phyloP scores from a whole-genome alignment of 2,113 vertebrate species.

The Hydrochoerus hydrochaeris region DNA sequence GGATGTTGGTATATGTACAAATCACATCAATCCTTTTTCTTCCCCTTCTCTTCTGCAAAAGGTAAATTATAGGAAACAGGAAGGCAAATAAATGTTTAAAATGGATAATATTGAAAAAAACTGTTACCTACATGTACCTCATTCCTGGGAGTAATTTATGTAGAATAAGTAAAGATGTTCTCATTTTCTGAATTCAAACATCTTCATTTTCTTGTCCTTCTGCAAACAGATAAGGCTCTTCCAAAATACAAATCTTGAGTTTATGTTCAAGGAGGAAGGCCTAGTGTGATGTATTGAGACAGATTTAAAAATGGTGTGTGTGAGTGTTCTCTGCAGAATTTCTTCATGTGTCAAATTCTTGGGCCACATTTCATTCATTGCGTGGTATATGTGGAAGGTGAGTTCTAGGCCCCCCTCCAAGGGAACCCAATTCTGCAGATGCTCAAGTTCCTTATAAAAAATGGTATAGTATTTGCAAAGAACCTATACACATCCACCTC shows the following conservation, averaged over 20 bases:
- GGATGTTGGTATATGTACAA: neutral
- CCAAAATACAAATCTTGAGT: neutral
- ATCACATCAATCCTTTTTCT: neutral
- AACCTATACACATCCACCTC: neutral
- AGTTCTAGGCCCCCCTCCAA: neutral
- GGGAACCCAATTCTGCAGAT: neutral
- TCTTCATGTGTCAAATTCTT: neutral
- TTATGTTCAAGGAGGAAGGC: neutral
- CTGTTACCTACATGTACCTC: neutral
- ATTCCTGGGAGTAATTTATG: neutral
- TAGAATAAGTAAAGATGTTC: neutral
- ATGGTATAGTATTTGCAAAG: neutral
- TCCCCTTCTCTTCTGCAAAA: neutral
- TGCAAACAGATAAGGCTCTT: neutral
- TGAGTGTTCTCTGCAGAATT: neutral
- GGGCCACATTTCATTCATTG: neutral
- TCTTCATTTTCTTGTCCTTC: neutral
- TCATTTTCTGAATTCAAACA: neutral
- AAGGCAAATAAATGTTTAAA: neutral
- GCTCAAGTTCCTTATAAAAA: neutral
- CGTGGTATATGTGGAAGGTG: neutral
- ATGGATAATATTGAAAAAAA: neutral
- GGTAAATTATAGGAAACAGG: neutral
- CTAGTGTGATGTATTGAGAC: neutral
- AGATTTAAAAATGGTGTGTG: neutral